These are phyloP conservation scores for Epinotia nisella DNA, from an alignment of 2,888 invertebrate species.

Conservation along the genomic window DNA sequence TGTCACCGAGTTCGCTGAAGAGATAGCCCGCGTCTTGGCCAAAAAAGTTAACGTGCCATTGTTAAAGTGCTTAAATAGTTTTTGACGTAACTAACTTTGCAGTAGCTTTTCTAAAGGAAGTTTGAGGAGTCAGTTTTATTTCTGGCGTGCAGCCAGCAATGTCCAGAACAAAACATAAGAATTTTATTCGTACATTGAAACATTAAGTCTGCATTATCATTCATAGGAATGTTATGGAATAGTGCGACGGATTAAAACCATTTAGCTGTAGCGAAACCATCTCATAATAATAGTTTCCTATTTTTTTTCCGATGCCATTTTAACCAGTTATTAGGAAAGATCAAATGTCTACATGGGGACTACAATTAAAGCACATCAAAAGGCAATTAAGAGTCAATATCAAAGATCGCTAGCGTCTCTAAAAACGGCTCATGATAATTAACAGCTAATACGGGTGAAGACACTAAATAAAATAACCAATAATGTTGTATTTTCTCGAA, in stretches of 20 bases:
- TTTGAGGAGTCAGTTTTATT: conserved; percentile 48
- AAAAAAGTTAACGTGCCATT: conserved; percentile 32
- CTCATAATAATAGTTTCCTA: too few species aligned
- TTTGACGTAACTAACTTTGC: conserved; percentile 29
- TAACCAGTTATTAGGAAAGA: too few species aligned
- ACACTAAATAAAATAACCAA: too few species aligned
- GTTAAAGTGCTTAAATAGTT: conserved; percentile 37
- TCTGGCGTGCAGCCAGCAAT: conserved; percentile 54
- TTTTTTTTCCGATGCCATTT: too few species aligned
- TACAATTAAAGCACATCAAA: background rate
- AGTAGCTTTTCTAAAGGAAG: conserved; percentile 47
- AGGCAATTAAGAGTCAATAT: too few species aligned
- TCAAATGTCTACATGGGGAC: too few species aligned
- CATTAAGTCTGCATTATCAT: conserved; percentile 27
- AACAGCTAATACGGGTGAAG: too few species aligned
- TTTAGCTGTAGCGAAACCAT: background rate
- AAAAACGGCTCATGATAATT: too few species aligned
- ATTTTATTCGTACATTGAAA: conserved; percentile 48
- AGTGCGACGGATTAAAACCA: background rate
- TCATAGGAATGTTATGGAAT: conserved; percentile 11
- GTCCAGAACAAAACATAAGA: conserved; percentile 56
- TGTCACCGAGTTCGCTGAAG: background rate
- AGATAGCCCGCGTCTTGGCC: conserved; percentile 6
- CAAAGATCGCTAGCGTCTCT: too few species aligned
- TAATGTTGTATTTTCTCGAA: too few species aligned